These are phyloP conservation scores for Podarcis siculus DNA, from an alignment of 2,797 vertebrate species.

Conservation along the genomic window DNA sequence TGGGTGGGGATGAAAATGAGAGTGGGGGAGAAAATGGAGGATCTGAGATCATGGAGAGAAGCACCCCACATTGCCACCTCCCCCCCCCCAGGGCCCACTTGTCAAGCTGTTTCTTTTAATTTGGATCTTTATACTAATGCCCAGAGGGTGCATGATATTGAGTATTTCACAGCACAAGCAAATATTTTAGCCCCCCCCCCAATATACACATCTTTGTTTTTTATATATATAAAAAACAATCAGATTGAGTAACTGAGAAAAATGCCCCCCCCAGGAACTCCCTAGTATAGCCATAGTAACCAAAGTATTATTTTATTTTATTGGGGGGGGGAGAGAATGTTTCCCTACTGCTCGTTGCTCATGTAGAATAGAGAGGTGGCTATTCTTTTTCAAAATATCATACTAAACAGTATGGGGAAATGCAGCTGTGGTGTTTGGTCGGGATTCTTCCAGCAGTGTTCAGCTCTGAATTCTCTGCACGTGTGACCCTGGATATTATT, in stretches of 20 bases:
- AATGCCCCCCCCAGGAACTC: background rate
- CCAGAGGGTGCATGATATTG: background rate
- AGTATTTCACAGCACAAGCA: background rate
- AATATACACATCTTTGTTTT: too few relatives aligned
- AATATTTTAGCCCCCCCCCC: background rate
- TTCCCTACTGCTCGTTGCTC: background rate
- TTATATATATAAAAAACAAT: background rate
- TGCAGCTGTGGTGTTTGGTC: background rate
- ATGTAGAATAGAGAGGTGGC: background rate
- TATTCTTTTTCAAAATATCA: background rate
- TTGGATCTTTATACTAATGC: background rate
- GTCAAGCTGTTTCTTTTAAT: background rate
- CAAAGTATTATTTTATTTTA: background rate
- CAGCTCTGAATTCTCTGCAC: background rate
- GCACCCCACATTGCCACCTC: too few relatives aligned
- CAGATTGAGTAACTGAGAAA: background rate
- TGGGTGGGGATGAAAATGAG: too few relatives aligned
- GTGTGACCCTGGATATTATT: conserved; percentile 6
- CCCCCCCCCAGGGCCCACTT: background rate
- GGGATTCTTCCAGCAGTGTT: background rate
- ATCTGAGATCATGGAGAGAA: too few relatives aligned
- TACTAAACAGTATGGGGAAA: background rate
- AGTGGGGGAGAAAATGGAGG: too few relatives aligned
- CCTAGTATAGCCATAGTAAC: background rate
- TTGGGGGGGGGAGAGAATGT: background rate